Conservation (phyloP, 2,797 vertebrate species). For the Buceros bicornis region DNA sequence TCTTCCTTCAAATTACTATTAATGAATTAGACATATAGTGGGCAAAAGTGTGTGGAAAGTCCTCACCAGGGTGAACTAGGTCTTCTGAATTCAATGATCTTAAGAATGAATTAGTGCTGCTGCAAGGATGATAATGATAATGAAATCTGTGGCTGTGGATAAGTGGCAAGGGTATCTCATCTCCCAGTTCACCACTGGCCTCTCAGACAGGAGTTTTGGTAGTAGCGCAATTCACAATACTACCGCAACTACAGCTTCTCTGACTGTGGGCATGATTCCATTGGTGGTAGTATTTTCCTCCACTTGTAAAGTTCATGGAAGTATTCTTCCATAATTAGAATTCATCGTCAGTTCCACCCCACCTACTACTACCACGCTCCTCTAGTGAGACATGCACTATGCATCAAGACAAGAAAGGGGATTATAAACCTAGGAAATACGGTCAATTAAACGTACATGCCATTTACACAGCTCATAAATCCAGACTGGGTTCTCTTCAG, state of each 20-base stretch:
- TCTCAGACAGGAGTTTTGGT: not conserved
- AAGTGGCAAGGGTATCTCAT: not conserved
- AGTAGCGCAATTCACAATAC: not conserved
- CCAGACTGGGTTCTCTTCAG: not conserved
- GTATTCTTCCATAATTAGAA: conserved; percentile 6
- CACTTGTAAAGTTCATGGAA: not conserved
- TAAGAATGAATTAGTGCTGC: not conserved
- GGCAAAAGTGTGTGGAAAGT: not conserved
- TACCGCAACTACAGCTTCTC: not conserved
- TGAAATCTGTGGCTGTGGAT: not conserved
- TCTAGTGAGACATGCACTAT: not conserved
- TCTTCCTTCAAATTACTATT: not conserved
- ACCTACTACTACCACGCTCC: not conserved
- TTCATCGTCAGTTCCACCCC: not conserved
- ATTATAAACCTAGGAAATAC: conserved; percentile 12
- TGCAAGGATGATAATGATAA: not conserved
- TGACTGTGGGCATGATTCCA: not conserved
- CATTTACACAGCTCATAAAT: conserved; percentile 34
- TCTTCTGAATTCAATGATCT: not conserved
- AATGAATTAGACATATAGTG: not conserved
- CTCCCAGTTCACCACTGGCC: not conserved
- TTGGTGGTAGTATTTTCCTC: not conserved
- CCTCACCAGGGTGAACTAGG: not conserved
- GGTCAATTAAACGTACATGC: not conserved
- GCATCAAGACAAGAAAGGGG: not conserved